phyloP scores from a whole-genome alignment of 2,888 invertebrate species.

The Pachycephus smyrnensis region DNA sequence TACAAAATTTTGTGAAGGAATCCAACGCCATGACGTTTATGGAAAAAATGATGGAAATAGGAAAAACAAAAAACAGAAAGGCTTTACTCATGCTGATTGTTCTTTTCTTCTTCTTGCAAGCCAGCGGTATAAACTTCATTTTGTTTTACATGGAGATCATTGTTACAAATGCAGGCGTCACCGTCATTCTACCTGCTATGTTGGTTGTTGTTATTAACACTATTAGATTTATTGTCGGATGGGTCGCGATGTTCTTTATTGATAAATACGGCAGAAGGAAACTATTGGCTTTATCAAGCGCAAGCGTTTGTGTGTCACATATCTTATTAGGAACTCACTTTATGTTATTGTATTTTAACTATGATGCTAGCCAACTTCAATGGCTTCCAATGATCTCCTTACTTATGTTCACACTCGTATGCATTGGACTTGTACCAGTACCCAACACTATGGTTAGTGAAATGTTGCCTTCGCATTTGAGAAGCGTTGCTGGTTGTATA shows the following conservation, averaged over 20 bases:
- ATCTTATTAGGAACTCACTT: constrained; percentile 44
- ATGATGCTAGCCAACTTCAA: constrained; percentile 35
- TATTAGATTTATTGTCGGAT: constrained; percentile 21
- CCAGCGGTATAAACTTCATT: constrained; percentile 50
- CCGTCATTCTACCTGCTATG: constrained; percentile 24
- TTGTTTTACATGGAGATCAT: constrained; percentile 35
- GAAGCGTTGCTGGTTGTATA: constrained; percentile 47
- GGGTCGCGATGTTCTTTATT: constrained; percentile 23
- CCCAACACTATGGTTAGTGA: constrained; percentile 51
- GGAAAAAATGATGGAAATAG: constrained; percentile 33
- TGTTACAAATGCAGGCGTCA: constrained; percentile 25
- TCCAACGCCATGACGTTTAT: constrained; percentile 27
- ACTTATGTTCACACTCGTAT: constrained; percentile 38
- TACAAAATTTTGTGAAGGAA: constrained; percentile 45
- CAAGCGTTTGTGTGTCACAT: constrained; percentile 35
- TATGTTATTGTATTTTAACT: constrained; percentile 31
- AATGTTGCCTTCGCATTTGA: constrained; percentile 50
- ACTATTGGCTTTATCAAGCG: constrained; percentile 31
- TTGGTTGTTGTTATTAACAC: constrained; percentile 25
- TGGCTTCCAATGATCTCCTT: constrained; percentile 44
- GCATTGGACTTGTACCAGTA: constrained; percentile 43
- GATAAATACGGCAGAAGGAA: constrained; percentile 28
- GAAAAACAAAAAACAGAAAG: constrained; percentile 32
- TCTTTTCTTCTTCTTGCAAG: constrained; percentile 51
- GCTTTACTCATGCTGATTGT: constrained; percentile 44